Base-by-base conservation (phyloP, 2,797 vertebrate species). In the Enteromius unitaeniatus region DNA sequence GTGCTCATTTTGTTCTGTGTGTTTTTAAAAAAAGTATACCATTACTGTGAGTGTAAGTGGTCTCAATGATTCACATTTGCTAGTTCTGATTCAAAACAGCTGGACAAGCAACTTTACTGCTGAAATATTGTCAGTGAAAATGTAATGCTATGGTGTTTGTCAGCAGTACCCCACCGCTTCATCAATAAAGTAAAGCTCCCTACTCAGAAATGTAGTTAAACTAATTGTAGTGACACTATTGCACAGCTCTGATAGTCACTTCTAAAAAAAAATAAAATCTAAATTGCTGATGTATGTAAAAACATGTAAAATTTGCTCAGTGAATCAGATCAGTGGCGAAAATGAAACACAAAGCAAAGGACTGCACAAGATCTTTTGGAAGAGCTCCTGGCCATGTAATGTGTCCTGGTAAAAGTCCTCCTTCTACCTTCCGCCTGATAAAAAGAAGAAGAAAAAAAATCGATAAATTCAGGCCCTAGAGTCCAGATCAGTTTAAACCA, bases 401-500 rank as follows among this genome's bases (percentile, higher is more conserved):
- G 26, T 83, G 62, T 76, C 49, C 73, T 76, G 81, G 47, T 83
- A 77, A 68, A 83, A 68, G 37, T 83, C 49, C 37, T 58, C 73
- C 19, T 81, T 51, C 69, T 51, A 82, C 80, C 70, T 74, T 21
- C n/a, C n/a, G 10, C n/a, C 70, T 77, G 81, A 76, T 49, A 70
- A 78, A 78, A 49, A 31, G 8, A 26, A n/a, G 1, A 10, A 10
- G 3, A 34, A 31, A 65, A 58, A 67, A 68, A 76, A 83, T 83
- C 34, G 15, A 82, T 82, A 40, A 15, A 82, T 53, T 42, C 10
- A 83, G 51, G 64, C 74, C 40, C 74, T 69, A 60, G 62, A 78
- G 81, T 68, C 81, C 72, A 83, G 60, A 75, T 76, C 58, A 67
- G 73, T 83, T 83, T 76, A 76, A 82, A 68, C 60, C 72, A 76